Evolutionary conservation across 1,140 invertebrate species (phyloP).

Genomic region (Spodoptera frugiperda): DNA sequence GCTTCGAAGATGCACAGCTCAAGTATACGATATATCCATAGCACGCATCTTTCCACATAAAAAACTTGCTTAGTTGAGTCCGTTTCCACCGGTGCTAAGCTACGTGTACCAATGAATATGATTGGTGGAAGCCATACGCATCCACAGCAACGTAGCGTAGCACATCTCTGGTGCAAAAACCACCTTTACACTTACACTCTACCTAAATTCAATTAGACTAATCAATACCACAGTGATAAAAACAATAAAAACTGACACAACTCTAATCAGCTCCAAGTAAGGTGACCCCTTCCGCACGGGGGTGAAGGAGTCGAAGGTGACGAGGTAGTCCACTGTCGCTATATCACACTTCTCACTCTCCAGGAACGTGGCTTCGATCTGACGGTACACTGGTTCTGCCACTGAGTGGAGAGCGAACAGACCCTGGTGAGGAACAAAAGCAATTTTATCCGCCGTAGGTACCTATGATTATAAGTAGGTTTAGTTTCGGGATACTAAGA

Average conservation of each 20-base stretch:
- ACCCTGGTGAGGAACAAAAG: slow-evolving; percentile 58
- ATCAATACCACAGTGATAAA: background rate
- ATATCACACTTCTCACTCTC: slow-evolving; percentile 78
- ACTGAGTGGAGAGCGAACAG: slow-evolving; percentile 72
- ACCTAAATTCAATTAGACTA: too few relatives aligned
- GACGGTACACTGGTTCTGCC: slow-evolving; percentile 65
- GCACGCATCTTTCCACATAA: too few relatives aligned
- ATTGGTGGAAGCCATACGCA: too few relatives aligned
- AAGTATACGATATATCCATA: too few relatives aligned
- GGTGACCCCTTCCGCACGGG: slow-evolving; percentile 74
- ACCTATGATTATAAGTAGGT: background rate
- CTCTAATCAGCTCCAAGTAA: slow-evolving; percentile 73
- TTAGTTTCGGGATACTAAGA: background rate
- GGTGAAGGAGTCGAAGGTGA: slow-evolving; percentile 63
- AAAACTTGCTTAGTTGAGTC: too few relatives aligned
- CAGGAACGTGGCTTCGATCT: slow-evolving; percentile 69
- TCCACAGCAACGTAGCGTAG: too few relatives aligned
- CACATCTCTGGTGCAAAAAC: too few relatives aligned
- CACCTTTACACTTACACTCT: too few relatives aligned
- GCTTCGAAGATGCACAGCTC: too few relatives aligned
- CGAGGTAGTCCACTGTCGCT: slow-evolving; percentile 70
- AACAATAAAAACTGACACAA: slow-evolving; percentile 62
- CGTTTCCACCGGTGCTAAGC: too few relatives aligned
- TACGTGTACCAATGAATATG: too few relatives aligned
- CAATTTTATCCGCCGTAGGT: too few relatives aligned